phyloP scores from a whole-genome alignment of 2,113 vertebrate genomes.

The Myanophis thanlyinensis region DNA sequence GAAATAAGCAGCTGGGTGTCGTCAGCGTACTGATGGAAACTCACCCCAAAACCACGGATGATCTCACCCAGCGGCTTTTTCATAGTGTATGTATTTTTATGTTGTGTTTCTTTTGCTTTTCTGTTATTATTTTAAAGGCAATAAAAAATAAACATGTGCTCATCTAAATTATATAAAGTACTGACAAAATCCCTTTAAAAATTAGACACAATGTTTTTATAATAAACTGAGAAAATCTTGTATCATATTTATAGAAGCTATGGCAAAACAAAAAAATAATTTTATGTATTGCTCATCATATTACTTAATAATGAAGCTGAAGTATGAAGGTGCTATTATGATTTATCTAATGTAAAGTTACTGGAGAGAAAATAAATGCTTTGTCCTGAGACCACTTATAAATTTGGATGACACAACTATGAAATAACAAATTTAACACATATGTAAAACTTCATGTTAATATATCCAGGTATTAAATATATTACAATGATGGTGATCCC shows the following conservation, averaged over 20 bases:
- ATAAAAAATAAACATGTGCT: not conserved
- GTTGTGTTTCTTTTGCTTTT: not conserved
- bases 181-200: not conserved
- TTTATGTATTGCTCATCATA: not conserved
- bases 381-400: not conserved
- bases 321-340: not conserved
- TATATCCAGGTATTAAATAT: not conserved
- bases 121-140: not conserved
- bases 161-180: not conserved
- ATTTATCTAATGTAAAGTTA: not conserved
- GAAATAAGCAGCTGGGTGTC: too few relatives aligned
- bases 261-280: not conserved
- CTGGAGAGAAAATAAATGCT: not conserved
- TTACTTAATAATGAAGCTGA: not conserved
- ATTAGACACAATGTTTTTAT: not conserved
- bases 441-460: not conserved
- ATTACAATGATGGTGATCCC: not conserved
- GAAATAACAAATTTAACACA: not conserved
- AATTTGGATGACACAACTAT: not conserved
- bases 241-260: not conserved
- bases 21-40: too few relatives aligned
- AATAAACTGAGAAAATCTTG: not conserved
- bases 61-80: too few relatives aligned
- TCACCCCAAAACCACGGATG: too few relatives aligned
- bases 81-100: not conserved